phyloP scores from a whole-genome alignment of 2,797 vertebrate genomes.

The Podargus strigoides region DNA sequence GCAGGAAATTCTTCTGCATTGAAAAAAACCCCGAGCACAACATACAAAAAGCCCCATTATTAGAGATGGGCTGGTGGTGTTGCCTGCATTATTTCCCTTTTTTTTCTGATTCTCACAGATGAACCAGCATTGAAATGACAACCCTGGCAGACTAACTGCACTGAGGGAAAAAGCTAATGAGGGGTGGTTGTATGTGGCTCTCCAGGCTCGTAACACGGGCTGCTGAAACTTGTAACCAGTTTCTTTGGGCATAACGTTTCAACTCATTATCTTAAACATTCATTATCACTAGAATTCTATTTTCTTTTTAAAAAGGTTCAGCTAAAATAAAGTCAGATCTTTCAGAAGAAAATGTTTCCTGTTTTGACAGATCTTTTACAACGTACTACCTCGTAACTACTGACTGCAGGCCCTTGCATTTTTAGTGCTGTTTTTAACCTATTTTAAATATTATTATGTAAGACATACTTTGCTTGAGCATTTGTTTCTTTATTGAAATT shows the following conservation, averaged over 20 bases:
- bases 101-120: background rate
- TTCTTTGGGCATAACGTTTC: background rate
- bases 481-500: background rate
- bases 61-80: background rate
- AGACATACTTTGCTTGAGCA: background rate
- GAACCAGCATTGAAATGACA: background rate
- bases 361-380: background rate
- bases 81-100: background rate
- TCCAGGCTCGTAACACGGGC: background rate
- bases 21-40: background rate
- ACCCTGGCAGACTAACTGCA: background rate
- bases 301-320: background rate
- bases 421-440: background rate
- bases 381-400: background rate
- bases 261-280: background rate
- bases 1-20: background rate
- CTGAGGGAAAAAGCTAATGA: background rate
- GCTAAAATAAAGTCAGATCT: background rate
- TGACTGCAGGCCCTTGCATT: background rate
- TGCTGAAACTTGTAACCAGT: background rate
- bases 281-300: background rate
- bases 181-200: background rate
- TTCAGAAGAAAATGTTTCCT: background rate
- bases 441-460: background rate
- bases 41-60: accelerated